Conservation (phyloP, 35 echinoderm and acorn worm species). For the Lytechinus pictus region DNA sequence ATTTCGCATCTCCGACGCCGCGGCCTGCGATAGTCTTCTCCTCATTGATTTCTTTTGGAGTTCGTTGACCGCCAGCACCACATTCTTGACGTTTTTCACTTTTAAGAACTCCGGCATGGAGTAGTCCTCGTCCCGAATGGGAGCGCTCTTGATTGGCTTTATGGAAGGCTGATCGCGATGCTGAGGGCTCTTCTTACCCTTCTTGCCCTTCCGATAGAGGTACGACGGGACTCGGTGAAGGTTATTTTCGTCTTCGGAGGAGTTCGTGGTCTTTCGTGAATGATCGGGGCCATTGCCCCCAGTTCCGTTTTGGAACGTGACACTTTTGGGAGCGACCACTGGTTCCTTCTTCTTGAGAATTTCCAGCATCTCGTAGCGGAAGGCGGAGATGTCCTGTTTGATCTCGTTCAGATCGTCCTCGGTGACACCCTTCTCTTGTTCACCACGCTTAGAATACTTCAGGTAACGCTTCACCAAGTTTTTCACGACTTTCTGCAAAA, state of each 20-base stretch:
- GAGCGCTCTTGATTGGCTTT: constrained; percentile 76
- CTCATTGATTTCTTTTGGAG: constrained; percentile 85
- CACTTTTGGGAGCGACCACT: not conserved
- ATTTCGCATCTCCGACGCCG: not conserved
- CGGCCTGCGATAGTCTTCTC: constrained; percentile 58
- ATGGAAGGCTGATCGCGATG: constrained; percentile 57
- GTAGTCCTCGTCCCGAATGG: constrained; percentile 89
- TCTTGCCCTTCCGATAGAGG: constrained; percentile 79
- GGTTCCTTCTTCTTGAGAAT: constrained; percentile 69
- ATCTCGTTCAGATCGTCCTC: constrained; percentile 99
- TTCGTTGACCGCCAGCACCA: constrained; percentile 87
- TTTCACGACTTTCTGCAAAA: constrained; percentile 74
- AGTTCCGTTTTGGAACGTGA: not conserved
- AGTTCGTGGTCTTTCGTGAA: not conserved
- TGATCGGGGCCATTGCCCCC: not conserved
- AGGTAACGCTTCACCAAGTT: constrained; percentile 93
- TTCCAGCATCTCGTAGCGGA: constrained; percentile 87
- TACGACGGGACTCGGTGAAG: constrained; percentile 83
- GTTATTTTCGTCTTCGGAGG: constrained; percentile 1
- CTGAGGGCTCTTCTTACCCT: constrained; percentile 78
- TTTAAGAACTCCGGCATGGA: constrained; percentile 95
- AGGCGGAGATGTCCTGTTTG: constrained; percentile 92
- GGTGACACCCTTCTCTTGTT: constrained; percentile 88
- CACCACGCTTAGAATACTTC: constrained; percentile 81
- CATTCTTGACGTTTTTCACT: constrained; percentile 96